Evolutionary conservation across 2,888 invertebrate species (phyloP), one percentile per base, ranked within the genome.

Genomic region (Zygogramma bicolorata): DNA sequence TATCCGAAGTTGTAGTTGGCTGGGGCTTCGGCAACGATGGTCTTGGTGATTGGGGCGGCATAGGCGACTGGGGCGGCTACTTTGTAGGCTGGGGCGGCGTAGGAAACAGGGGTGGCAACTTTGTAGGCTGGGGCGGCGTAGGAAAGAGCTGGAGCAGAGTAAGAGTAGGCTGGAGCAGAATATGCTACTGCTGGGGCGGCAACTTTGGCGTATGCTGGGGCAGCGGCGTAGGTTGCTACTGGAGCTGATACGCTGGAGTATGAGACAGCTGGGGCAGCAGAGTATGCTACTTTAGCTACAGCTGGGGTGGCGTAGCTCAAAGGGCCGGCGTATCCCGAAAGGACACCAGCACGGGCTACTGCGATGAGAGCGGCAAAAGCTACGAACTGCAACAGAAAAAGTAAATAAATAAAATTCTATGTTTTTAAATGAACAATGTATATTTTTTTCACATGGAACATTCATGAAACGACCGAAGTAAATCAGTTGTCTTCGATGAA

Each of bases 1-100:
- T 81, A 81, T 60, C 80, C 81, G 68, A 79, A 81, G 40, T 81
- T 80, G 74, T 81, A 81, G 62, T 80, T 75, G 38, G 81, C 80
- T 34, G 74, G 76, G 40, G 78, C 76, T 68, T 80, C 76, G 22
- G 83, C 80, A 7, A 76, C 62, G 46, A 81, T 75, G 53, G 79
- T 66, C 57, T 78, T 81, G 61, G 75, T 70, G 25, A 78, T 76
- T 1, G 79, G 78, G 49, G 79, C 74, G 66, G 80, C 79, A 67
- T 81, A 78, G 61, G 81, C 77, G 22, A 85, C 85, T 61, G 88
- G 88, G 3, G 82, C 76, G n/a, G 79, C 76, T 57, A 77, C 58
- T 59, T n/a, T 59, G n/a, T 75, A 34, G 61, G 75, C 68, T 27
- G 76, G 68, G 15, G 86, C 85, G 29, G 85, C 82, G 59, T 74